A percentile compares a stretch with the other conserved stretches of the same genome.
phyloP scores from a whole-genome alignment of 2,888 invertebrate species.

The Plebejus argus region DNA sequence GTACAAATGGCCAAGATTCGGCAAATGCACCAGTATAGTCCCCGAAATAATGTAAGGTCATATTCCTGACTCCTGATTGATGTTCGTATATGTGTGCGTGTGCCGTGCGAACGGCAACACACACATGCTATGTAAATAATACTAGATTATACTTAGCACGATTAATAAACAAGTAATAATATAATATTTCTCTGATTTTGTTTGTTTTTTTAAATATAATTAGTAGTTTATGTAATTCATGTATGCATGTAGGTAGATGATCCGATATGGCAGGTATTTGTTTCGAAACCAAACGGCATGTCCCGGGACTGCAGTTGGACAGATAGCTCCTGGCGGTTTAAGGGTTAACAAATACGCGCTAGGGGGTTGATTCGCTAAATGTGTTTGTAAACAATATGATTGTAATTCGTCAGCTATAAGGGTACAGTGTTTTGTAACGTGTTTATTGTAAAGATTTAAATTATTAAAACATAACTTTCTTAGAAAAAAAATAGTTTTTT shows the following conservation, averaged over 20 bases:
- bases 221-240: constrained; percentile 22
- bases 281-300: background rate
- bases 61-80: background rate
- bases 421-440: constrained; percentile 66
- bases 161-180: constrained; percentile 26
- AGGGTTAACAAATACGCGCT: constrained; percentile 2
- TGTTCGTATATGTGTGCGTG: background rate
- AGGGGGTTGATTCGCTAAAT: constrained; percentile 23
- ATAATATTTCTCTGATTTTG: constrained; percentile 28
- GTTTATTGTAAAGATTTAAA: constrained; percentile 64
- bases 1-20: constrained; percentile 3
- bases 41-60: background rate
- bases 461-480: constrained; percentile 59
- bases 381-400: constrained; percentile 21
- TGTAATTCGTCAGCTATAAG: constrained; percentile 55
- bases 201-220: constrained; percentile 26
- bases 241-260: constrained; percentile 25
- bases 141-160: constrained; percentile 21
- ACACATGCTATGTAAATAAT: constrained; percentile 11
- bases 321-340: constrained; percentile 7
- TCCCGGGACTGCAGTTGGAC: constrained; percentile 14
- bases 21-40: background rate
- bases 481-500: constrained; percentile 56
- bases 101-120: background rate
- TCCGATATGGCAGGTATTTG: background rate